phyloP scores from a whole-genome alignment of 2,797 vertebrate species.

The Anguilla pacifica region DNA sequence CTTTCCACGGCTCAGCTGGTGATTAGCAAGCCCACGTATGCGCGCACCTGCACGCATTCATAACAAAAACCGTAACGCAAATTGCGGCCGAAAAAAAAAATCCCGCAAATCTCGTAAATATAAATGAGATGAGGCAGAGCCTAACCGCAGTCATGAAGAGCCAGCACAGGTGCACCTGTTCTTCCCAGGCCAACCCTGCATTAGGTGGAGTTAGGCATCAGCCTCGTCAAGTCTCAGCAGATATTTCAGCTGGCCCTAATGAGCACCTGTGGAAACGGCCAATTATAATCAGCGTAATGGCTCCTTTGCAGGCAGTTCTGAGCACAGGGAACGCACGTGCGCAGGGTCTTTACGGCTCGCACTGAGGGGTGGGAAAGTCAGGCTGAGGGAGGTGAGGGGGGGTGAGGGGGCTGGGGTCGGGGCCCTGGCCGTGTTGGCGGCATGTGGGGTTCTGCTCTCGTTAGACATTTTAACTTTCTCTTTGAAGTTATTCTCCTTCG shows the following conservation, averaged over 20 bases:
- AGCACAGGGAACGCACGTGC: background rate
- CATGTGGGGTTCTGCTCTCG: background rate
- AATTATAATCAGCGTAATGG: slow-evolving; percentile 51
- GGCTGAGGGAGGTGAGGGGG: background rate
- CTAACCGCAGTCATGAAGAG: no score
- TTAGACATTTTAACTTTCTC: background rate
- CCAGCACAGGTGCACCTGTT: background rate
- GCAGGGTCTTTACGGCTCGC: background rate
- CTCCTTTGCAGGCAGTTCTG: background rate
- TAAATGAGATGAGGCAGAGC: background rate
- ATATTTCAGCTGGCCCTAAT: slow-evolving; percentile 42
- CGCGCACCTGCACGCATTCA: background rate
- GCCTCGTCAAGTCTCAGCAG: slow-evolving; percentile 42
- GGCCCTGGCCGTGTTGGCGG: background rate
- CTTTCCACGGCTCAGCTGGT: background rate
- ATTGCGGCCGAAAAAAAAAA: slow-evolving; percentile 11
- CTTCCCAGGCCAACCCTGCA: slow-evolving; percentile 28
- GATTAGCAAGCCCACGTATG: background rate
- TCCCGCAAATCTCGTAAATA: background rate
- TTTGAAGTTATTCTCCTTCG: background rate
- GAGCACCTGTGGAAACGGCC: slow-evolving; percentile 45
- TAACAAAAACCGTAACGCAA: background rate
- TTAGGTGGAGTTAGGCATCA: slow-evolving; percentile 33
- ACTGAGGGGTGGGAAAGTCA: background rate
- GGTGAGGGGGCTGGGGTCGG: background rate